Percentiles rank a stretch among this genome's conserved stretches.
phyloP scores from a whole-genome alignment of 2,888 invertebrate species.

The Agriopis leucophaearia region DNA sequence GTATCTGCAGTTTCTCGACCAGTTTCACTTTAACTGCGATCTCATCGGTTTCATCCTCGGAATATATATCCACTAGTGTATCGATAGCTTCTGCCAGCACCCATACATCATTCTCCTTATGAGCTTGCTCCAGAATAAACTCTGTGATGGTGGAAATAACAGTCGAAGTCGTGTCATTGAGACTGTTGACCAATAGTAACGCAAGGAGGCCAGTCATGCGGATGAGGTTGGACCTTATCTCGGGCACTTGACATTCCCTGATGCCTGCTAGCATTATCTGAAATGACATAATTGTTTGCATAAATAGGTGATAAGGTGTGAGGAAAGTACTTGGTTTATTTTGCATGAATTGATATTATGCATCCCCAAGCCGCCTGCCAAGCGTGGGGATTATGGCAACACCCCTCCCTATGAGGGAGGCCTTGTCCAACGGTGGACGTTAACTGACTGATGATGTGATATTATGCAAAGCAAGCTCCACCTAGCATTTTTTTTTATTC shows the following conservation, averaged over 20 bases:
- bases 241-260: constrained; percentile 81
- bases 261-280: constrained; percentile 85
- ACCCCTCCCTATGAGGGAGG: too few relatives aligned
- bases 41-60: constrained; percentile 90
- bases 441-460: too few relatives aligned
- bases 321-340: constrained; percentile 3
- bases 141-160: constrained; percentile 81
- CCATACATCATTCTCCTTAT: constrained; percentile 89
- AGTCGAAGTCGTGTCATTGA: constrained; percentile 70
- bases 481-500: too few relatives aligned
- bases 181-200: constrained; percentile 74
- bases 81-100: constrained; percentile 91
- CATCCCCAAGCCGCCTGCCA: too few relatives aligned
- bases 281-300: constrained; percentile 48
- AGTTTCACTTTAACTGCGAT: constrained; percentile 88
- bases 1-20: constrained; percentile 85
- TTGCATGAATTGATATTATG: not conserved
- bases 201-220: constrained; percentile 87
- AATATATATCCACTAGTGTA: constrained; percentile 91
- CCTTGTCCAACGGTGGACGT: too few relatives aligned
- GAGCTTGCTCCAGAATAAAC: constrained; percentile 87
- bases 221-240: constrained; percentile 86
- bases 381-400: too few relatives aligned
- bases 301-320: constrained; percentile 15
- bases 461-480: too few relatives aligned